A percentile compares a stretch with the other conserved stretches of the same genome.
Evolutionary conservation across 1,140 invertebrate species (phyloP).

Genomic region (Lucilia cuprina): DNA sequence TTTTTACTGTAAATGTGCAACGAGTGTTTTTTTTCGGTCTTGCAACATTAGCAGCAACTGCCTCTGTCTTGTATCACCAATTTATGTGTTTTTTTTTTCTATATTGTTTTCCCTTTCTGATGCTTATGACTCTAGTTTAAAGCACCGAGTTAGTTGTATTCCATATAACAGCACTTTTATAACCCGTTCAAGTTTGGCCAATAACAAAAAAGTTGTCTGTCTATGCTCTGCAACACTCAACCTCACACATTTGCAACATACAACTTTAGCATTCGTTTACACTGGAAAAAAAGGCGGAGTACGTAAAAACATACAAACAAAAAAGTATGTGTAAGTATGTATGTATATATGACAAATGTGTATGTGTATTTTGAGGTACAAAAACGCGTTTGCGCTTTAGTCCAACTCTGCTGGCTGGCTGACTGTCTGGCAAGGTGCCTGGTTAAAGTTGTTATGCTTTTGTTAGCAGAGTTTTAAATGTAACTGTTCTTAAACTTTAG

Average conservation of each 20-base stretch:
- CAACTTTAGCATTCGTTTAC: not conserved
- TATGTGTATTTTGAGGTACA: not conserved
- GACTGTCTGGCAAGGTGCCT: not conserved
- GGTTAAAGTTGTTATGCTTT: not conserved
- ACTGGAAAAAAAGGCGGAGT: constrained; percentile 24
- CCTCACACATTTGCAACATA: not conserved
- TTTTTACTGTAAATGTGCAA: not conserved
- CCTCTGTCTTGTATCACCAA: constrained; percentile 4
- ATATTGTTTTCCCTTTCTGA: constrained; percentile 10
- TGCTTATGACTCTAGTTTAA: not conserved
- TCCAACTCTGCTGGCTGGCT: not conserved
- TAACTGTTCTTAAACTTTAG: not conserved
- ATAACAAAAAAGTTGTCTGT: constrained; percentile 32
- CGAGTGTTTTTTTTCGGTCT: not conserved
- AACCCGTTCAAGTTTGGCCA: constrained; percentile 39
- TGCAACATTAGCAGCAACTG: not conserved
- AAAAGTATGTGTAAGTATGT: not conserved
- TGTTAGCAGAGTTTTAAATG: not conserved
- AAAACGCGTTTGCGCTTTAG: constrained; percentile 23
- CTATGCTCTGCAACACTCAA: not conserved
- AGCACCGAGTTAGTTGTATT: not conserved
- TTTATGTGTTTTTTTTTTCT: constrained; percentile 8
- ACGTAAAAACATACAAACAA: not conserved
- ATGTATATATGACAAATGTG: not conserved
- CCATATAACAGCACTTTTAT: constrained; percentile 21